Percentiles rank a stretch among this genome's conserved stretches.
phyloP scores from a whole-genome alignment of 2,797 vertebrate species.

The Typhlichthys subterraneus region DNA sequence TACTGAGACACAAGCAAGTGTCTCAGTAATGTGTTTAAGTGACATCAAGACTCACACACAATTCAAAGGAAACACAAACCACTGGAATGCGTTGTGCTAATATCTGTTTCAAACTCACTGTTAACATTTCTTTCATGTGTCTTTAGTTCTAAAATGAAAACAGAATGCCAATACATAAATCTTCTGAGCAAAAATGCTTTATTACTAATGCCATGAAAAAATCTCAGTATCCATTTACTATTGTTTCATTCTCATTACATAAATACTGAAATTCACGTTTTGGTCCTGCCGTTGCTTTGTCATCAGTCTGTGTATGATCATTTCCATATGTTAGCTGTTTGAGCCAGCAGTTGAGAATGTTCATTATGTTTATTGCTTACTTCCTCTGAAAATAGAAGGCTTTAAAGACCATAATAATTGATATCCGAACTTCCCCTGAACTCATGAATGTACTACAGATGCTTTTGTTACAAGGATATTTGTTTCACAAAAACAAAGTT shows the following conservation, averaged over 20 bases:
- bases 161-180: not conserved
- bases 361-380: slow-evolving; percentile 14
- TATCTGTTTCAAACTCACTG: too few relatives aligned
- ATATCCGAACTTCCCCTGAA: slow-evolving; percentile 17
- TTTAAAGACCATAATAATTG: slow-evolving; percentile 16
- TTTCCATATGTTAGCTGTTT: slow-evolving; percentile 30
- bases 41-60: too few relatives aligned
- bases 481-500: not conserved
- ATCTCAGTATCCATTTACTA: not conserved
- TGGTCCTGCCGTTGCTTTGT: slow-evolving; percentile 8
- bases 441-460: not conserved
- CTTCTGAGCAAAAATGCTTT: not conserved
- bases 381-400: slow-evolving; percentile 10
- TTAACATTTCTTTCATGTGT: too few relatives aligned
- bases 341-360: slow-evolving; percentile 14
- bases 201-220: too few relatives aligned
- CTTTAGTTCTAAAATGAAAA: too few relatives aligned
- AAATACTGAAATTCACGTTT: not conserved
- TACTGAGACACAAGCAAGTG: too few relatives aligned
- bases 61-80: too few relatives aligned
- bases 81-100: too few relatives aligned
- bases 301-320: slow-evolving; percentile 10
- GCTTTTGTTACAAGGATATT: not conserved
- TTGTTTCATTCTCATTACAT: not conserved
- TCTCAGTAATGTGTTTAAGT: too few relatives aligned